phyloP scores from a whole-genome alignment of 2,113 vertebrate species.

The Tiliqua scincoides region DNA sequence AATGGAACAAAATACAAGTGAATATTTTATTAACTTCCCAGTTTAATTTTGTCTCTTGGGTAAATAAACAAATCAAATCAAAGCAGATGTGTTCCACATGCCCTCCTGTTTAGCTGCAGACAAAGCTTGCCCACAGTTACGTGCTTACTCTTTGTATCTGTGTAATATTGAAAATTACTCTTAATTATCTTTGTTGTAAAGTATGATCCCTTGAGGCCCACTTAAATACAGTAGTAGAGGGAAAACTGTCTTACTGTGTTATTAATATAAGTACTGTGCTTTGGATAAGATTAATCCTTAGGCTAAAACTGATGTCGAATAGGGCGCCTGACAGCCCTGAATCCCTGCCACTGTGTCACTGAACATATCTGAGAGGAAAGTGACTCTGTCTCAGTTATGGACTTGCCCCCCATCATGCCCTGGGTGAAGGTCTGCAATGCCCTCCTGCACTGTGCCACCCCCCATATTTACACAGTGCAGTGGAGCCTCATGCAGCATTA shows the following conservation, averaged over 20 bases:
- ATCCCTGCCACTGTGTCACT: too few species aligned
- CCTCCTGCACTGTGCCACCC: too few species aligned
- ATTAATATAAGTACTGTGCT: slow-evolving; percentile 37
- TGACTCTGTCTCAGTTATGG: too few species aligned
- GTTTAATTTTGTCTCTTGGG: slow-evolving; percentile 54
- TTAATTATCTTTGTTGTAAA: slow-evolving; percentile 35
- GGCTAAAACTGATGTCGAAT: not conserved
- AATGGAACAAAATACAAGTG: slow-evolving; percentile 49
- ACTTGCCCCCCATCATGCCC: too few species aligned
- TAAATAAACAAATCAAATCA: slow-evolving; percentile 55
- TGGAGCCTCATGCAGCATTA: too few species aligned
- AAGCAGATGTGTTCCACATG: slow-evolving; percentile 63
- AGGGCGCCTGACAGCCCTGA: not conserved
- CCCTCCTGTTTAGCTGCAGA: slow-evolving; percentile 51
- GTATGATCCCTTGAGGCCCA: slow-evolving; percentile 24
- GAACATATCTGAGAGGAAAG: not conserved
- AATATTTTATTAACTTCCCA: slow-evolving; percentile 53
- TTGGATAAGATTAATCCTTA: not conserved
- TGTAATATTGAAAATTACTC: slow-evolving; percentile 29
- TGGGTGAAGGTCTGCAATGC: too few species aligned
- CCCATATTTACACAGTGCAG: too few species aligned
- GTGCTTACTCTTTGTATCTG: slow-evolving; percentile 13
- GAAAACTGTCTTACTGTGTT: slow-evolving; percentile 27
- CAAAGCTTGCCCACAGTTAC: slow-evolving; percentile 36
- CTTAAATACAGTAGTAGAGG: slow-evolving; percentile 23